Percentiles rank a stretch among this genome's conserved stretches.
These are phyloP conservation scores for Marcusenius ussheri DNA, from an alignment of 2,113 vertebrate genomes.

Conservation along the genomic window DNA sequence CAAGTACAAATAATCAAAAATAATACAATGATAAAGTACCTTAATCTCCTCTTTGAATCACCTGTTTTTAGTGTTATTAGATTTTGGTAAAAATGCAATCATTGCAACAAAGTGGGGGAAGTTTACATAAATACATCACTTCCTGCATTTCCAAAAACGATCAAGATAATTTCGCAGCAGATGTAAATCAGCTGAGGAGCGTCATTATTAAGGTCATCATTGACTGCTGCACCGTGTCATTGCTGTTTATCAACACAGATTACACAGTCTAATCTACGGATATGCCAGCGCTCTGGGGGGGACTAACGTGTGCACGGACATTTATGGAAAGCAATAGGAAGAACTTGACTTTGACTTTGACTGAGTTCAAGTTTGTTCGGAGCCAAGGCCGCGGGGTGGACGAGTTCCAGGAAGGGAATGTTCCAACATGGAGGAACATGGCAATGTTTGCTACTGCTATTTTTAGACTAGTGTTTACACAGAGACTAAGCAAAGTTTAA, in stretches of 20 bases:
- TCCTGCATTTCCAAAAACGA: background rate
- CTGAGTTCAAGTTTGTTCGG: background rate
- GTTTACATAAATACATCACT: background rate
- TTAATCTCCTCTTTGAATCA: background rate
- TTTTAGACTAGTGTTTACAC: conserved; percentile 9
- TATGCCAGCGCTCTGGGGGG: background rate
- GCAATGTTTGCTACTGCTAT: conserved; percentile 6
- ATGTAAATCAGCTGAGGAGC: background rate
- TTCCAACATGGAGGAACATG: background rate
- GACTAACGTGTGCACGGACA: background rate
- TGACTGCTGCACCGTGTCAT: background rate
- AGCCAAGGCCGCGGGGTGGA: background rate
- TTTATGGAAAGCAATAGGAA: background rate
- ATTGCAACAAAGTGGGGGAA: background rate
- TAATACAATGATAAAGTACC: background rate
- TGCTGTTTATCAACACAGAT: background rate
- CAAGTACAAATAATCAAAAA: background rate
- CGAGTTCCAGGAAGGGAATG: background rate
- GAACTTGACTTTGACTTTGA: background rate
- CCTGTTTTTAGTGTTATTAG: background rate
- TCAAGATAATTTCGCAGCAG: background rate
- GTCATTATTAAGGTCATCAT: background rate
- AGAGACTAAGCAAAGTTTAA: background rate
- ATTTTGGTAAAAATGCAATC: background rate
- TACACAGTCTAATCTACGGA: background rate